A percentile compares a stretch with the other conserved stretches of the same genome.
Evolutionary conservation across 2,113 vertebrate species (phyloP).

Genomic region (Engraulis encrasicolus): DNA sequence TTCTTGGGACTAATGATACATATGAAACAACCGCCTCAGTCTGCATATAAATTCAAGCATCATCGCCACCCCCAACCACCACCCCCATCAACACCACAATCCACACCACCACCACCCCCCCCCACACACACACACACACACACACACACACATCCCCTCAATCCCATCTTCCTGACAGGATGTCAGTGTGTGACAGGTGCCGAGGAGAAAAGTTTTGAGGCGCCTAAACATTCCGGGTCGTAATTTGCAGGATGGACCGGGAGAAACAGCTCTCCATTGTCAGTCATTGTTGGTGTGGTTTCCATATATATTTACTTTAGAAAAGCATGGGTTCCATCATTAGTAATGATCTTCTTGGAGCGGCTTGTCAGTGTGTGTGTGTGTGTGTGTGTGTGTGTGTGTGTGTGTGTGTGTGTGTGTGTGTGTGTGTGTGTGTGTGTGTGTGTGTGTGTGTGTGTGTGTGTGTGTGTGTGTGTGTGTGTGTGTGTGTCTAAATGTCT

Average conservation of each 20-base stretch:
- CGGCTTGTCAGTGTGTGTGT: not conserved
- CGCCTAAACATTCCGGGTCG: not conserved
- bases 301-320: not conserved
- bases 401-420: not conserved
- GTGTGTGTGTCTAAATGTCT: too few species aligned
- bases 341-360: not conserved
- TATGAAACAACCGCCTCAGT: not conserved
- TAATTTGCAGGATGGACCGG: not conserved
- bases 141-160: not conserved
- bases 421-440: too few species aligned
- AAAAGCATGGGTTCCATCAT: not conserved
- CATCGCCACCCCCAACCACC: not conserved
- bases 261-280: not conserved
- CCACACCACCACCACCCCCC: not conserved
- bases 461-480: too few species aligned
- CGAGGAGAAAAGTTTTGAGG: not conserved
- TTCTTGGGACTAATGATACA: not conserved
- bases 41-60: not conserved
- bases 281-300: not conserved
- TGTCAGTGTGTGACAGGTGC: conserved; percentile 11
- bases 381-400: not conserved
- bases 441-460: too few species aligned
- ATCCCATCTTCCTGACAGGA: not conserved
- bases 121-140: too few species aligned
- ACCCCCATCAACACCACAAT: too few species aligned